Percentiles rank a stretch among this genome's conserved stretches.
Evolutionary conservation across 2,113 vertebrate species (phyloP).

Genomic region (Cryptomyrus ogoouensis): DNA sequence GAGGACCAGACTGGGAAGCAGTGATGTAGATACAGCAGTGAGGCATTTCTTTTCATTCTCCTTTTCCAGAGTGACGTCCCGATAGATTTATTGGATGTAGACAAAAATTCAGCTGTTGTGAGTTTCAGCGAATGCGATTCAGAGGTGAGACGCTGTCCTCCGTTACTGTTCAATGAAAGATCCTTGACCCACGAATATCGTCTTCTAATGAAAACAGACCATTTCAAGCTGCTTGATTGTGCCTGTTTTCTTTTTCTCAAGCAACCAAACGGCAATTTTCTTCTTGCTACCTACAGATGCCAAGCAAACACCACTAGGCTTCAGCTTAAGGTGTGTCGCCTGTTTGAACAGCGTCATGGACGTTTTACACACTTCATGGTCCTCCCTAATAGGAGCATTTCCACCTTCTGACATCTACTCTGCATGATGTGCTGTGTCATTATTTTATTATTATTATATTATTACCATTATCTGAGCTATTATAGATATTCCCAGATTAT

Average conservation of each 20-base stretch:
- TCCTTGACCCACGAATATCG: not conserved
- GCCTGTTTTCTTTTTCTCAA: conserved; percentile 14
- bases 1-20: not conserved
- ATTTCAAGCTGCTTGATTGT: not conserved
- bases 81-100: conserved; percentile 89
- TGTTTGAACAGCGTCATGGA: not conserved
- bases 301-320: conserved; percentile 92
- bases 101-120: conserved; percentile 96
- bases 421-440: not conserved
- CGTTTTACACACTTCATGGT: not conserved
- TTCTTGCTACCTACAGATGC: conserved; percentile 93
- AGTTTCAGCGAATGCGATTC: conserved; percentile 95
- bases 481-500: not conserved
- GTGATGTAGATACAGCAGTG: not conserved
- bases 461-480: not conserved
- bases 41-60: not conserved
- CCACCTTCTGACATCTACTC: not conserved
- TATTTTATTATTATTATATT: not conserved
- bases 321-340: conserved; percentile 81
- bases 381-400: not conserved
- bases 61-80: conserved; percentile 85
- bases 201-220: not conserved
- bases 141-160: conserved; percentile 65
- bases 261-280: conserved; percentile 87
- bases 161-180: not conserved